A percentile compares a stretch with the other conserved stretches of the same genome.
Conservation (phyloP, 1,140 invertebrate genomes). For the Samia ricini region DNA sequence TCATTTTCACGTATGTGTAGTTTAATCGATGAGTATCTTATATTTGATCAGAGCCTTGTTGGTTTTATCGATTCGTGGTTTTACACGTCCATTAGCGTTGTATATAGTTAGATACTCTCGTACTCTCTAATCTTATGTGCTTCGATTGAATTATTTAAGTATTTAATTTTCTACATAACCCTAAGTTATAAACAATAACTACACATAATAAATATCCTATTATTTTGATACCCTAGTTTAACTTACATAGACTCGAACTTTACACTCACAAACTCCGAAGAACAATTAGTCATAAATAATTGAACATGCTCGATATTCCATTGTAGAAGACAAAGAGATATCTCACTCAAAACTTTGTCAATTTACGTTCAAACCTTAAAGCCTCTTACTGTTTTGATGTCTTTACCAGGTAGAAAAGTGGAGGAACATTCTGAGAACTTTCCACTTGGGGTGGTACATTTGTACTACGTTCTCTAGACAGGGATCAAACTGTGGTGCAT, state of each 20-base stretch:
- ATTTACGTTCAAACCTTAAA: constrained; percentile 68
- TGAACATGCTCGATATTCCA: constrained; percentile 63
- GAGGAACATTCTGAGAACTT: constrained; percentile 70
- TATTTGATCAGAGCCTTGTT: too few species aligned
- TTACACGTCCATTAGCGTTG: too few species aligned
- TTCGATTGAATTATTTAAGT: too few species aligned
- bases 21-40: too few species aligned
- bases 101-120: too few species aligned
- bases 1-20: too few species aligned
- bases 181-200: background rate
- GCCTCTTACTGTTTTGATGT: constrained; percentile 60
- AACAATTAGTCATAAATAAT: constrained; percentile 72
- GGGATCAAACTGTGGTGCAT: constrained; percentile 75
- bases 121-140: too few species aligned
- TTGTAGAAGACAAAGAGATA: constrained; percentile 68
- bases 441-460: constrained; percentile 46
- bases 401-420: constrained; percentile 65
- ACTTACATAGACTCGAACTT: constrained; percentile 34
- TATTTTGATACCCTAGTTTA: constrained; percentile 19
- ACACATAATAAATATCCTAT: background rate
- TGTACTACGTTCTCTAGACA: constrained; percentile 73
- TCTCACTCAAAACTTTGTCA: constrained; percentile 70
- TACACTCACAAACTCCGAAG: constrained; percentile 46
- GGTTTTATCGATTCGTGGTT: too few species aligned
- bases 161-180: too few species aligned